Conservation (phyloP, 2,113 vertebrate genomes). For the Zootoca vivipara region DNA sequence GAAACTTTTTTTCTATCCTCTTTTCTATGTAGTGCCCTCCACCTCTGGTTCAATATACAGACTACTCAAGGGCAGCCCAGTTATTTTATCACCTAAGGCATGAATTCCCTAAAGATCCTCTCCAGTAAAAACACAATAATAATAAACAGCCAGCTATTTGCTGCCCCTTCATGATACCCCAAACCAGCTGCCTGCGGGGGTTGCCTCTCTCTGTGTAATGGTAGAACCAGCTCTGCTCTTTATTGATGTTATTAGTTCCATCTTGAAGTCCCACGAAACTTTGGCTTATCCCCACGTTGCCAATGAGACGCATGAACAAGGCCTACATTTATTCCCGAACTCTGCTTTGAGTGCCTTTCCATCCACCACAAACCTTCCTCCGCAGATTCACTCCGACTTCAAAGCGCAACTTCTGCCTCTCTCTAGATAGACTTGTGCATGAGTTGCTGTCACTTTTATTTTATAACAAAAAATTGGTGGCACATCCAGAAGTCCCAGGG, state of each 20-base stretch:
- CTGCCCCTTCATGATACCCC: too few relatives aligned
- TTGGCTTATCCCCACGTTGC: not conserved
- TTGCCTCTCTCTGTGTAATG: not conserved
- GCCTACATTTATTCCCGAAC: not conserved
- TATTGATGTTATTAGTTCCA: not conserved
- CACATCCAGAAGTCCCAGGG: not conserved
- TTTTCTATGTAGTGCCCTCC: too few relatives aligned
- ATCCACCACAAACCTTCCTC: not conserved
- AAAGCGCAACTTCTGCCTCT: not conserved
- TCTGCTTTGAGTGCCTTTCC: not conserved
- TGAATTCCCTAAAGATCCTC: not conserved
- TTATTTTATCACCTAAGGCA: not conserved
- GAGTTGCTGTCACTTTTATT: conserved; percentile 6
- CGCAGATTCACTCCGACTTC: not conserved
- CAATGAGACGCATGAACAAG: not conserved
- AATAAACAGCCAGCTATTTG: too few relatives aligned
- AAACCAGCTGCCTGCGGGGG: not conserved
- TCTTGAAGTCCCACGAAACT: not conserved
- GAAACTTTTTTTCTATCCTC: too few relatives aligned
- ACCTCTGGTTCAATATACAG: not conserved
- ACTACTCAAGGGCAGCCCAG: not conserved
- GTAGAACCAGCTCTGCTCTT: not conserved
- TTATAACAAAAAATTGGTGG: conserved; percentile 10
- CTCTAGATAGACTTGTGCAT: not conserved
- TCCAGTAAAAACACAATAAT: too few relatives aligned